Base-by-base conservation (phyloP, 2,113 vertebrate genomes). In the Planiliza haematocheilus region DNA sequence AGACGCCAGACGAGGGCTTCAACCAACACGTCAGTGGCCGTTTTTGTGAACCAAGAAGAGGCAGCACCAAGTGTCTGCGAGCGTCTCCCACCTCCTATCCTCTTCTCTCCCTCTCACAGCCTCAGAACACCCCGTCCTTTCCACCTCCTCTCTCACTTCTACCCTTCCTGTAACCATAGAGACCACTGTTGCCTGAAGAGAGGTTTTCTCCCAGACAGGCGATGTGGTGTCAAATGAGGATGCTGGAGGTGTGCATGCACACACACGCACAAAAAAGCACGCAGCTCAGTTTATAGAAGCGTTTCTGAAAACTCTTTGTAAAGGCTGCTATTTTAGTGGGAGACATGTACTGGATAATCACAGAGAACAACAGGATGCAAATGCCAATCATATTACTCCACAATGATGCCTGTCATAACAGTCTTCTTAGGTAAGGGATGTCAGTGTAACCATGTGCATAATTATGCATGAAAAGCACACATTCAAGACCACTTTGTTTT, bases 91-190 rank as follows among this genome's bases (percentile, higher is more conserved):
- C 83, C 78, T 67, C 73, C 58, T 50, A 55, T 13, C 63, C 60
- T 34, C 18, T 13, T 57, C 7, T 42, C 57, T 52, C 61, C 65
- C 55, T 69, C 59, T 57, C 34, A 11, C 39, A 78, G 74, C 59
- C 45, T 79, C 58, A 69, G 76, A 83, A 86, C 79, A 86, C 41
- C 39, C 63, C 38, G 41, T 89, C 67, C 79, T 84, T 13, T 51
- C 65, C 81, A 78, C 82, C 83, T 74, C 85, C 74, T 74, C 76
- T 65, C 63, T 83, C 74, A 55, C 79, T 62, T 79, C 60, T 56
- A 88, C 69, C 59, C 72, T 73, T 84, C 53, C 68, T 42, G 88
- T 91, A 89, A 90, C 91, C 91, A 91, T 90, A 85, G 90, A 88
- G 82, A 92, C 89, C 70, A 79, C 69, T 34, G 49, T 65, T 74